Conservation (phyloP, 2,113 vertebrate species). For the Oryzias woworae region DNA sequence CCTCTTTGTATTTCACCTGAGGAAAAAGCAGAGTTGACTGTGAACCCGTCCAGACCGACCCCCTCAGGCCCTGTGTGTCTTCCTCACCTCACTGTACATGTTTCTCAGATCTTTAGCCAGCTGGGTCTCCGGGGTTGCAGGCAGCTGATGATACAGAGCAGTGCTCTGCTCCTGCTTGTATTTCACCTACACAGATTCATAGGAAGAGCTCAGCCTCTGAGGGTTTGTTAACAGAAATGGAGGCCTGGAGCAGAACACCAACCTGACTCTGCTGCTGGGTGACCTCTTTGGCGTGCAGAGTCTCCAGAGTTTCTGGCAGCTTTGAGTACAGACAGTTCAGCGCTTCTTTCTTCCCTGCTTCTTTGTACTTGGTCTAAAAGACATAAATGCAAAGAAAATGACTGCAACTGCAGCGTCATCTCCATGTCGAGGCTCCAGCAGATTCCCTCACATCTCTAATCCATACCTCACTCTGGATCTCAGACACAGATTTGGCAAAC, state of each 20-base stretch:
- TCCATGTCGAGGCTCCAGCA: not conserved
- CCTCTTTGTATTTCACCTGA: slow-evolving; percentile 81
- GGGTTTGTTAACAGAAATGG: no score
- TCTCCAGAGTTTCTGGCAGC: slow-evolving; percentile 83
- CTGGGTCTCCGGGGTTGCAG: slow-evolving; percentile 58
- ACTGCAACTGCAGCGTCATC: not conserved
- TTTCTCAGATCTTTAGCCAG: slow-evolving; percentile 47
- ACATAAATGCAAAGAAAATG: not conserved
- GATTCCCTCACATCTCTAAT: no score
- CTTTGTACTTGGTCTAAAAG: slow-evolving; percentile 84
- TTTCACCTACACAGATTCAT: slow-evolving; percentile 40
- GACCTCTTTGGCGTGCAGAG: slow-evolving; percentile 38
- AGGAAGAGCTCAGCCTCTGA: not conserved
- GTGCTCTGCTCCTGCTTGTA: slow-evolving; percentile 50
- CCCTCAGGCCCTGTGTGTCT: not conserved
- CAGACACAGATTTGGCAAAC: slow-evolving; percentile 48
- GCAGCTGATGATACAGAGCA: slow-evolving; percentile 60
- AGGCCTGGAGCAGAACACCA: not conserved
- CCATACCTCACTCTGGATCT: slow-evolving; percentile 61
- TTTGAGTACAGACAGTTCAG: slow-evolving; percentile 81
- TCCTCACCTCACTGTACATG: slow-evolving; percentile 58
- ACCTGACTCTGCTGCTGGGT: slow-evolving; percentile 66
- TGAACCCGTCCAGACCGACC: not conserved
- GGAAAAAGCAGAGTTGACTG: not conserved
- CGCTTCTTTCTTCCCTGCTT: slow-evolving; percentile 73